phyloP scores from a whole-genome alignment of 2,113 vertebrate genomes.

The Anguilla rostrata region DNA sequence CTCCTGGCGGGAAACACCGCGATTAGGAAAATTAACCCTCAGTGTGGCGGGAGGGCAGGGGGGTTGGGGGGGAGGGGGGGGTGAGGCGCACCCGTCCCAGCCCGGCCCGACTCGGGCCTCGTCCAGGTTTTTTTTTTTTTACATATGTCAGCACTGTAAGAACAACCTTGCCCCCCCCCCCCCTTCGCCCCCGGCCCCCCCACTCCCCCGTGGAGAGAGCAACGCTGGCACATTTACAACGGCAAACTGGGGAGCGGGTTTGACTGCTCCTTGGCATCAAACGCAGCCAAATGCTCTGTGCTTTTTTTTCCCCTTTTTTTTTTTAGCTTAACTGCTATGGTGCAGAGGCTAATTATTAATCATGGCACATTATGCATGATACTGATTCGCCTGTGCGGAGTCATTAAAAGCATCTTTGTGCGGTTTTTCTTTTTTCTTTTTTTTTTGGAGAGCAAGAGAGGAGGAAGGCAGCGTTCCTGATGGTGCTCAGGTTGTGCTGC shows the following conservation, averaged over 20 bases:
- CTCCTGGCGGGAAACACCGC: conserved; percentile 79
- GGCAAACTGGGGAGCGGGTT: conserved; percentile 88
- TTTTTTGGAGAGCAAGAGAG: not conserved
- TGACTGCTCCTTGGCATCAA: conserved; percentile 83
- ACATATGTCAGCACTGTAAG: conserved; percentile 58
- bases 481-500: not conserved
- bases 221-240: conserved; percentile 79
- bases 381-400: conserved; percentile 66
- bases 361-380: conserved; percentile 72
- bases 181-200: conserved; percentile 75
- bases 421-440: conserved; percentile 23
- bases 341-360: conserved; percentile 75
- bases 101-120: conserved; percentile 64
- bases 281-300: conserved; percentile 76
- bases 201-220: conserved; percentile 73
- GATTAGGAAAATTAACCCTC: conserved; percentile 92
- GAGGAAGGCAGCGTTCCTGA: not conserved
- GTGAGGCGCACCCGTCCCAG: too few relatives aligned
- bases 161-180: conserved; percentile 45
- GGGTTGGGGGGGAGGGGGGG: conserved; percentile 48
- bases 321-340: conserved; percentile 74
- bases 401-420: conserved; percentile 57
- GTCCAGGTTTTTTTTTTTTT: conserved; percentile 67
- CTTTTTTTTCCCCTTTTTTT: conserved; percentile 69
- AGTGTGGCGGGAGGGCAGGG: conserved; percentile 77